Percentiles rank a stretch among this genome's conserved stretches.
phyloP scores from a whole-genome alignment of 2,797 vertebrate genomes.

The Cirrhinus mrigala region DNA sequence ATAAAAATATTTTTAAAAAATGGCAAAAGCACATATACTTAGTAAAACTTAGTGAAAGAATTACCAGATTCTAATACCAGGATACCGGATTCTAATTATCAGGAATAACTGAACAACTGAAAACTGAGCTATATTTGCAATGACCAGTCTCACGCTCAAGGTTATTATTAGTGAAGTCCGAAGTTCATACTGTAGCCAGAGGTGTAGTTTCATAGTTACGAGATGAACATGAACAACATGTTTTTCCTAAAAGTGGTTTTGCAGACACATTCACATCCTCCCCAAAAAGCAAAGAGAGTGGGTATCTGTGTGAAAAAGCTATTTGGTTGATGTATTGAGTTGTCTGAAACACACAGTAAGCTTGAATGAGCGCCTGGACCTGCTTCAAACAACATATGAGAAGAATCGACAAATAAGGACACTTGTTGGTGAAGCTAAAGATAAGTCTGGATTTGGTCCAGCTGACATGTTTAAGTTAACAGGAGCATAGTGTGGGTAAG shows the following conservation, averaged over 20 bases:
- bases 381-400: not conserved
- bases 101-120: too few relatives aligned
- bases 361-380: not conserved
- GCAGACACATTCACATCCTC: not conserved
- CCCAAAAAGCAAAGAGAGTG: not conserved
- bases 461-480: constrained; percentile 49
- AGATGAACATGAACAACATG: not conserved
- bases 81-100: too few relatives aligned
- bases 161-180: not conserved
- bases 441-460: constrained; percentile 36
- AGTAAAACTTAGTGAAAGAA: not conserved
- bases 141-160: too few relatives aligned
- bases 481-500: constrained; percentile 2
- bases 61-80: not conserved
- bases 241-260: constrained; percentile 14
- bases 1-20: not conserved
- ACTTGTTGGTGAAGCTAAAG: constrained; percentile 38
- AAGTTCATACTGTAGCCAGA: not conserved
- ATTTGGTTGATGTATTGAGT: constrained; percentile 41
- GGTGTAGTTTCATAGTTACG: not conserved
- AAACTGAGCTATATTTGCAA: not conserved
- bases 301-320: constrained; percentile 24
- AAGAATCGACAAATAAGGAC: constrained; percentile 46
- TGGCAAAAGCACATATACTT: not conserved
- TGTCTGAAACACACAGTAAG: not conserved